A percentile compares a stretch with the other conserved stretches of the same genome.
phyloP scores from a whole-genome alignment of 1,140 invertebrate species.

The Lasaia peninsularis region DNA sequence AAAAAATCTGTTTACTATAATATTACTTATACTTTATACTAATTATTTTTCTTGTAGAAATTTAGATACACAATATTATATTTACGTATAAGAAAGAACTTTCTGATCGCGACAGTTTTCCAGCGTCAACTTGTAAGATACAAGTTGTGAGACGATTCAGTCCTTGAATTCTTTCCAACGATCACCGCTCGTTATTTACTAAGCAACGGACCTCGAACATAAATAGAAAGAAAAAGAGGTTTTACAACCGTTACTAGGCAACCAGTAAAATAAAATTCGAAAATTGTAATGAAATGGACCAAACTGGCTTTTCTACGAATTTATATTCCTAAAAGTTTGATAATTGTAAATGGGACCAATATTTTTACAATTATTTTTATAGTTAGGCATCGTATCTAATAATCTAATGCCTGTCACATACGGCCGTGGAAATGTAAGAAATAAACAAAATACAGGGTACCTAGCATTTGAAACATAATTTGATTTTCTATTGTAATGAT shows the following conservation, averaged over 20 bases:
- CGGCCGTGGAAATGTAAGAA: constrained; percentile 68
- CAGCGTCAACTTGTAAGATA: no score
- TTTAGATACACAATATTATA: no score
- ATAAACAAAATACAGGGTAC: constrained; percentile 1
- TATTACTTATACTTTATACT: no score
- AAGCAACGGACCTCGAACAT: no score
- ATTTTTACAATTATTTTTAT: constrained; percentile 35
- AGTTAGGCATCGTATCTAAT: constrained; percentile 33
- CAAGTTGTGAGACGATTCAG: no score
- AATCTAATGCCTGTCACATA: constrained; percentile 68
- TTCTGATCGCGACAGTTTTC: no score
- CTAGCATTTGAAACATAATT: not conserved
- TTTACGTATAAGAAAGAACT: no score
- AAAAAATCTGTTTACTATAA: no score
- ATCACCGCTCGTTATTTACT: no score
- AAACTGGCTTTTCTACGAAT: constrained; percentile 64
- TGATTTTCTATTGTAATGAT: constrained; percentile 18
- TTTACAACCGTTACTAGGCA: not conserved
- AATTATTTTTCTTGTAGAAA: no score
- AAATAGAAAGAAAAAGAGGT: not conserved
- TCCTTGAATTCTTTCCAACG: no score
- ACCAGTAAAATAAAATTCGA: constrained; percentile 43
- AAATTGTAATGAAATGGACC: constrained; percentile 51
- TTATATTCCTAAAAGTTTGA: constrained; percentile 51
- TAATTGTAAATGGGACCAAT: constrained; percentile 53